Evolutionary conservation across 2,113 vertebrate species (phyloP).

Genomic region (Ramphastos sulfuratus): DNA sequence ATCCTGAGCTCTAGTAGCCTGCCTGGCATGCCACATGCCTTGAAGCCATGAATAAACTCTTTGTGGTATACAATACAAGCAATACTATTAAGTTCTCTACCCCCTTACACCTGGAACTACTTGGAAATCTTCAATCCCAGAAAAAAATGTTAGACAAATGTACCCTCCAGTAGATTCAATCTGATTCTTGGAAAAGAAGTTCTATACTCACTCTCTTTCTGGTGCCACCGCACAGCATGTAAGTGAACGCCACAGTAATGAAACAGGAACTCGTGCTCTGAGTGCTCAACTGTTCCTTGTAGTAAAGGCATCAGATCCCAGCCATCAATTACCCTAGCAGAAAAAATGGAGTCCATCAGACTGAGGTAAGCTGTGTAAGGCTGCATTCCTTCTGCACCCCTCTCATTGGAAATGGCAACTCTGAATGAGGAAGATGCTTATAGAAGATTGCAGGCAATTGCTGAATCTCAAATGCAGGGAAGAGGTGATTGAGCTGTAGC

Average conservation of each 20-base stretch:
- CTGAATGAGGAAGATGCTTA: not conserved
- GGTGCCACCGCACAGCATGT: constrained; percentile 88
- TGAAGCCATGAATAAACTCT: not conserved
- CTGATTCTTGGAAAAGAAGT: not conserved
- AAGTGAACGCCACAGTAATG: constrained; percentile 87
- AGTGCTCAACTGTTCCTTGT: constrained; percentile 66
- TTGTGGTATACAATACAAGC: not conserved
- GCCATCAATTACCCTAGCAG: constrained; percentile 84
- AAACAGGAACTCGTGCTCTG: constrained; percentile 88
- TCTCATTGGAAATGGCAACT: not conserved
- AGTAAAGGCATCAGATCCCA: constrained; percentile 85
- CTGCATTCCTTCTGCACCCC: not conserved
- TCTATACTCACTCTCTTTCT: constrained; percentile 78
- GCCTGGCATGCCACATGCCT: rapidly evolving
- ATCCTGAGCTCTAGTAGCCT: not conserved
- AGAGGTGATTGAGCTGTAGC: not conserved
- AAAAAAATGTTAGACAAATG: not conserved
- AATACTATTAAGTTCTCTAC: not conserved
- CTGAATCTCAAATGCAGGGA: not conserved
- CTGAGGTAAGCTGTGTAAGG: not conserved
- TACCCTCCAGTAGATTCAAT: not conserved
- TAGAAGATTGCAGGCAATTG: not conserved
- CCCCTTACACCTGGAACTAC: not conserved
- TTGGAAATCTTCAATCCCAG: not conserved
- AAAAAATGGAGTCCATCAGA: not conserved